Percentiles rank a stretch among this genome's conserved stretches.
Conservation (phyloP, 2,888 invertebrate genomes). For the Zonitis immaculata region DNA sequence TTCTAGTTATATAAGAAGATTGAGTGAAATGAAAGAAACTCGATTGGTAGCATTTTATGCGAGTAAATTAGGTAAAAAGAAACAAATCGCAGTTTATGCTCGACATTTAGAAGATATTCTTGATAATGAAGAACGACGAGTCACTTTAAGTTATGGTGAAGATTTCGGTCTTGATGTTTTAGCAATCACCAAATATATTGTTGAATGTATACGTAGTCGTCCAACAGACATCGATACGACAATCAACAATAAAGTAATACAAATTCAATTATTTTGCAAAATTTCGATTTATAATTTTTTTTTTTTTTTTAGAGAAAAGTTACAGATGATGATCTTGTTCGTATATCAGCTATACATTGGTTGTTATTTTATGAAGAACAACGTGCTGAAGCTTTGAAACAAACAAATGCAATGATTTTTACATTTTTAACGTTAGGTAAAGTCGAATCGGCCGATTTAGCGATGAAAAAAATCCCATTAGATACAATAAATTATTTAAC, state of each 20-base stretch:
- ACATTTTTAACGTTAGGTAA: slow-evolving; percentile 78
- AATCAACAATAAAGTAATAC: slow-evolving; percentile 41
- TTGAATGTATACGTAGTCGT: slow-evolving; percentile 65
- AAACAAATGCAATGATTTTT: slow-evolving; percentile 85
- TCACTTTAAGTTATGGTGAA: slow-evolving; percentile 66
- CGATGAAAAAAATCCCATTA: slow-evolving; percentile 66
- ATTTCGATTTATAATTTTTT: too few species aligned
- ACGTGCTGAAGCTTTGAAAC: slow-evolving; percentile 73
- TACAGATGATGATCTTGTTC: slow-evolving; percentile 64
- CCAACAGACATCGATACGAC: slow-evolving; percentile 40
- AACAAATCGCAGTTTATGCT: slow-evolving; percentile 60
- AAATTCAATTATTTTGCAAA: neutral
- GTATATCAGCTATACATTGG: slow-evolving; percentile 83
- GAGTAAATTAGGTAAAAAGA: slow-evolving; percentile 65
- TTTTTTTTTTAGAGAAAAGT: slow-evolving; percentile 47
- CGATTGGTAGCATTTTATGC: slow-evolving; percentile 81
- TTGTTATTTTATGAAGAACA: slow-evolving; percentile 74
- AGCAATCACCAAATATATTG: slow-evolving; percentile 77
- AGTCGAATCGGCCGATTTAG: slow-evolving; percentile 73
- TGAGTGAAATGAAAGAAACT: slow-evolving; percentile 71
- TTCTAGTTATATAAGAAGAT: slow-evolving; percentile 58
- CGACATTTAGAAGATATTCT: slow-evolving; percentile 64
- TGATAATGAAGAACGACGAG: slow-evolving; percentile 60
- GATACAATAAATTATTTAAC: slow-evolving; percentile 60
- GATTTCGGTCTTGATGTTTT: slow-evolving; percentile 77